Evolutionary conservation across 1,140 invertebrate species (phyloP), one percentile per base, ranked within the genome.

Genomic region (Drosophila virilis): DNA sequence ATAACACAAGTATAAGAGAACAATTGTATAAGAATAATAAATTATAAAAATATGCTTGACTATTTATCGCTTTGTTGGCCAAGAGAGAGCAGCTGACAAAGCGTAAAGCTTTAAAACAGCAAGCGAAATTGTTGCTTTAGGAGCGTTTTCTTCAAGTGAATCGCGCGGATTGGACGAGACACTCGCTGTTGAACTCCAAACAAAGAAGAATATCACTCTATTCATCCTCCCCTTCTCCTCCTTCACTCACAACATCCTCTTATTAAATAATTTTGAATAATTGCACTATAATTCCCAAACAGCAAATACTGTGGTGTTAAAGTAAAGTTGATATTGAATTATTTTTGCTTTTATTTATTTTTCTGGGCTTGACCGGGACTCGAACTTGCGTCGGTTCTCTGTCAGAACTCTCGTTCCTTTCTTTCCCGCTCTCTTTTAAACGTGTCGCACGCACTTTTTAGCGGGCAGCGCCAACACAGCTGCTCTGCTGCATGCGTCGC

Each of bases 121-220:
- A 40, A 77, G 42, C 61, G 28, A 12, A 38, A 46, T 40, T 48
- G 22, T 70, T 81, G 42, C 17, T 90, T 43, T 88, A 67, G 83
- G 88, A 82, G 83, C 12, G 43, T 72, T 77, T 76, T 85, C 83
- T 91, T 91, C 77, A 91, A 91, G 77, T 62, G 60, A 28, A 52
- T 22, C 43, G 76, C 55, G 58, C 6, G 32, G 6, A 10, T 22
- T 43, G 42, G 17, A 66, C 76, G 71, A 74, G 65, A 52, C 59
- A 80, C 59, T 80, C 84, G 80, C 90, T 90, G 84, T 90, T 90
- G 50, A 13, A 40, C 81, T 82, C 86, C 86, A 70, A n/a, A n/a
- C 8, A 17, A 17, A 62, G 28, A 13, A 43, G 43, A 50, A 50
- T 9, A 45, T 13, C 17, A n/a, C 3, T n/a, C n/a, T 42, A 5